Evolutionary conservation across 2,113 vertebrate genomes (phyloP).

Genomic region (Tursiops truncatus): DNA sequence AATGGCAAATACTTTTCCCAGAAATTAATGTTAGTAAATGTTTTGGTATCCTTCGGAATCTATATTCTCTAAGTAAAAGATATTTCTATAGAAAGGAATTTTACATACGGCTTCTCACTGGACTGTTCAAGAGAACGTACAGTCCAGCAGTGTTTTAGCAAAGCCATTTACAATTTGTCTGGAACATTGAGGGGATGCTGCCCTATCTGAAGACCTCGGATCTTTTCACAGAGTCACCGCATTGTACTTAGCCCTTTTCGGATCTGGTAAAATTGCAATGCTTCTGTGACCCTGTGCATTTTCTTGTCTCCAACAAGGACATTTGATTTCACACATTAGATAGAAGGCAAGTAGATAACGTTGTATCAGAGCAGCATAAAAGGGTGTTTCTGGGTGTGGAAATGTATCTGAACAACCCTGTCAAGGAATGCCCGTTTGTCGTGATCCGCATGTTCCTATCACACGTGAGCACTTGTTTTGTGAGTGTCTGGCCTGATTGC

Average conservation of each 20-base stretch:
- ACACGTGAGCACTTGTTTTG: not conserved
- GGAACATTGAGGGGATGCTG: not conserved
- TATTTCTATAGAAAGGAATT: not conserved
- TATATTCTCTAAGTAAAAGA: constrained; percentile 9
- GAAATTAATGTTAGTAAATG: not conserved
- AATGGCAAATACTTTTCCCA: not conserved
- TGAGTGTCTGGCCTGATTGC: not conserved
- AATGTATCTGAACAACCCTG: not conserved
- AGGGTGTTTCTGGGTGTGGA: not conserved
- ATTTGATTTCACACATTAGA: not conserved
- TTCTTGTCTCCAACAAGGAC: not conserved
- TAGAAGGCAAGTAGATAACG: not conserved
- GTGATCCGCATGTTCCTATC: not conserved
- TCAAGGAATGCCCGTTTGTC: not conserved
- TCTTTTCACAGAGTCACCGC: not conserved
- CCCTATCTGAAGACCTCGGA: not conserved
- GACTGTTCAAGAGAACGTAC: not conserved
- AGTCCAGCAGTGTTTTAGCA: not conserved
- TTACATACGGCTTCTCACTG: not conserved
- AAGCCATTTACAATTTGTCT: not conserved
- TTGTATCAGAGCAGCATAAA: not conserved
- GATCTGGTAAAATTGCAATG: not conserved
- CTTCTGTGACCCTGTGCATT: not conserved
- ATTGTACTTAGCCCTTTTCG: not conserved
- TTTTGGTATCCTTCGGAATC: not conserved